These are phyloP conservation scores for Setophaga petechia DNA, from an alignment of 2,113 vertebrate genomes.

Conservation along the genomic window DNA sequence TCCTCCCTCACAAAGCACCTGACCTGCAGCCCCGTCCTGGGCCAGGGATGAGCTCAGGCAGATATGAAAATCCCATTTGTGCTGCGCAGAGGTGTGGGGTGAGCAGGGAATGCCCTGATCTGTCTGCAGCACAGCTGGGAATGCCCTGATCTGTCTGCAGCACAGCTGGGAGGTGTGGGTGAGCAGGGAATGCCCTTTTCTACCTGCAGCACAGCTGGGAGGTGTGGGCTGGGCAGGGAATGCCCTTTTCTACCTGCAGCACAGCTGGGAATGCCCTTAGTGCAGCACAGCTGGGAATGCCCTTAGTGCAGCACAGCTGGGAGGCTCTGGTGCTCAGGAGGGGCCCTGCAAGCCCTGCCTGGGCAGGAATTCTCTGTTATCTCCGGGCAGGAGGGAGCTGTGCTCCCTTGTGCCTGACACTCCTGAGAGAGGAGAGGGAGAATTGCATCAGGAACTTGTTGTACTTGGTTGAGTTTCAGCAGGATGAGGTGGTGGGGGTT, in stretches of 20 bases:
- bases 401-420: conserved; percentile 3
- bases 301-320: neutral
- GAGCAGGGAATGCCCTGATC: neutral
- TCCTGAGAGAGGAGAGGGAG: neutral
- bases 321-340: neutral
- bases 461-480: neutral
- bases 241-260: too few species aligned
- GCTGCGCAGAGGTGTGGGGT: neutral
- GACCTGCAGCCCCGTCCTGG: neutral
- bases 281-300: too few species aligned
- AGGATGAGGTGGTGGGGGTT: rapidly evolving
- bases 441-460: neutral
- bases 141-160: too few species aligned
- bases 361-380: neutral
- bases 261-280: too few species aligned
- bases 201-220: too few species aligned
- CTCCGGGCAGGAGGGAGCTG: neutral
- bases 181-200: too few species aligned
- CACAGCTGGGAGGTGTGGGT: too few species aligned
- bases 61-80: neutral
- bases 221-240: too few species aligned
- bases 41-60: neutral
- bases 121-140: too few species aligned
- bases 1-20: neutral
- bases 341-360: neutral